Conservation (phyloP, 2,888 invertebrate genomes). For the Sphaerophoria taeniata region DNA sequence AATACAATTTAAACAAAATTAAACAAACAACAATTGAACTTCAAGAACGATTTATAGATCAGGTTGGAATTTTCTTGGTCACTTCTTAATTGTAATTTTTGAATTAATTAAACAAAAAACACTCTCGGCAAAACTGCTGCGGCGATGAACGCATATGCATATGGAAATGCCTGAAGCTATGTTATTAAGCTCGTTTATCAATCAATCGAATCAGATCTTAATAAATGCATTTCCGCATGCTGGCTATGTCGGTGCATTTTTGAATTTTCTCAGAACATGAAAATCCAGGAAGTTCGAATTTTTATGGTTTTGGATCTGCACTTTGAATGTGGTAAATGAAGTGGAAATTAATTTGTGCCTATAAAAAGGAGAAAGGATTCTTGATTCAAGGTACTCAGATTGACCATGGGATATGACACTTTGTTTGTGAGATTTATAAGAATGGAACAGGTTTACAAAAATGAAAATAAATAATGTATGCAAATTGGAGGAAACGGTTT, state of each 20-base stretch:
- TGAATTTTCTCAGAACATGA: constrained; percentile 1
- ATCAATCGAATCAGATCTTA: constrained; percentile 25
- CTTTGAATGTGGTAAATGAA: constrained; percentile 57
- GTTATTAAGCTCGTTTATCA: constrained; percentile 46
- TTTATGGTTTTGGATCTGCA: constrained; percentile 39
- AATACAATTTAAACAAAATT: background rate
- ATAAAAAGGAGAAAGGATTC: constrained; percentile 52
- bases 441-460: no score
- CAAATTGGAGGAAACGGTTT: no score
- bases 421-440: background rate
- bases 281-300: constrained; percentile 45
- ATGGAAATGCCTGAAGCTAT: constrained; percentile 40
- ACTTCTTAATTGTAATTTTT: constrained; percentile 39
- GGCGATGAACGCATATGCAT: no score
- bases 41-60: constrained; percentile 51
- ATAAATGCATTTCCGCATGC: constrained; percentile 49
- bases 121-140: constrained; percentile 6
- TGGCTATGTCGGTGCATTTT: constrained; percentile 10
- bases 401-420: constrained; percentile 39
- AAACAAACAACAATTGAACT: constrained; percentile 4
- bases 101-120: constrained; percentile 4
- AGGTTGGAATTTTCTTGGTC: constrained; percentile 44
- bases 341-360: constrained; percentile 14
- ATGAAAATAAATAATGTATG: no score
- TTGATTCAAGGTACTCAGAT: constrained; percentile 16